Conservation (phyloP, 2,797 vertebrate genomes). For the Apogon talboti region DNA sequence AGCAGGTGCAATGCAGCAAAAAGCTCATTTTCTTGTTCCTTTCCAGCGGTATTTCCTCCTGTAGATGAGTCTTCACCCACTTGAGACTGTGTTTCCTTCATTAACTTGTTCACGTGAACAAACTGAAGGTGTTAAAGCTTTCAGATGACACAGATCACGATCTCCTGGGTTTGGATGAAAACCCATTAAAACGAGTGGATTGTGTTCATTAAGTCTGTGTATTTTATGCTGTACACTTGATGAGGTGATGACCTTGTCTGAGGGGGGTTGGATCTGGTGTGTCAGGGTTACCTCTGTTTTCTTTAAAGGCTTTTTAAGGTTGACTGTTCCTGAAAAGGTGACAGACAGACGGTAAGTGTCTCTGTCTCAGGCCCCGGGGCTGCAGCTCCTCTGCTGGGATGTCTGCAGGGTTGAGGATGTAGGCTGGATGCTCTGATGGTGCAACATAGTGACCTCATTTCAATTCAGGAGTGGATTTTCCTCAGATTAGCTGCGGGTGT, state of each 20-base stretch:
- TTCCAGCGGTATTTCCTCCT: slow-evolving; percentile 25
- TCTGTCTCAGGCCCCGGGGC: neutral
- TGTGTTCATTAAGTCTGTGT: too few species aligned
- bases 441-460: slow-evolving; percentile 38
- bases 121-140: neutral
- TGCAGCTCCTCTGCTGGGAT: neutral
- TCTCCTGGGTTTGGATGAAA: too few species aligned
- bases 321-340: slow-evolving; percentile 17
- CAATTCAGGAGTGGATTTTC: slow-evolving; percentile 1
- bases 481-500: slow-evolving; percentile 17
- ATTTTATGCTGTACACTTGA: neutral
- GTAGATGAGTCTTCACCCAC: slow-evolving; percentile 18
- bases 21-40: slow-evolving; percentile 25
- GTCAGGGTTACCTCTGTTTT: slow-evolving; percentile 19
- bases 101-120: neutral
- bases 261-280: slow-evolving; percentile 14
- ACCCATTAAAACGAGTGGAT: neutral
- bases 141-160: too few species aligned
- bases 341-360: neutral
- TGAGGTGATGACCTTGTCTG: slow-evolving; percentile 44
- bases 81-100: neutral
- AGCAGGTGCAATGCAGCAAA: slow-evolving; percentile 84
- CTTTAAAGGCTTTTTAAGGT: slow-evolving; percentile 9
- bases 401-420: slow-evolving; percentile 29
- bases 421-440: slow-evolving; percentile 17